Percentiles rank a stretch among this genome's conserved stretches.
These are phyloP conservation scores for Steinernema feltiae DNA, from an alignment of 1,140 invertebrate species.

Conservation along the genomic window DNA sequence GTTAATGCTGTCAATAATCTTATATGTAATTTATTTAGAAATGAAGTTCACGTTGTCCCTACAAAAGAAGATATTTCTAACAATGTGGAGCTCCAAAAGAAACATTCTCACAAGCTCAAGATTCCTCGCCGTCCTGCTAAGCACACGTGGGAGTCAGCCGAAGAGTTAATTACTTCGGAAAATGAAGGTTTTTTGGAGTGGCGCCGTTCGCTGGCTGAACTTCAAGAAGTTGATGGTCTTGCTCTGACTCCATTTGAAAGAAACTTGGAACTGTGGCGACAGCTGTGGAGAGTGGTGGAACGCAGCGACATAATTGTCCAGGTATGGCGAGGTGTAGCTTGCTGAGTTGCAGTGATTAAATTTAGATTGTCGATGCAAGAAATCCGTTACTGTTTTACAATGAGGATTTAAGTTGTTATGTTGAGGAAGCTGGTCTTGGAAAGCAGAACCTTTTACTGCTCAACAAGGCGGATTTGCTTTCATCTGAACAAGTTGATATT, in stretches of 20 bases:
- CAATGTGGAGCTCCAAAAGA: constrained; percentile 65
- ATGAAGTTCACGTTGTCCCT: constrained; percentile 70
- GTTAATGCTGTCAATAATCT: not conserved
- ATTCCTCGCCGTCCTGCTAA: constrained; percentile 66
- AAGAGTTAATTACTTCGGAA: constrained; percentile 48
- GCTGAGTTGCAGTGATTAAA: constrained; percentile 21
- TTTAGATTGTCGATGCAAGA: constrained; percentile 84
- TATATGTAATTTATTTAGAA: constrained; percentile 66
- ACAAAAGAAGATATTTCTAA: constrained; percentile 65
- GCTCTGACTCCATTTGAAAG: constrained; percentile 92
- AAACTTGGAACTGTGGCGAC: constrained; percentile 95
- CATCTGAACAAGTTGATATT: constrained; percentile 69
- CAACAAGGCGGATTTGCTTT: constrained; percentile 94
- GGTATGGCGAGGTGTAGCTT: constrained; percentile 17
- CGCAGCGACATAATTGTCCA: constrained; percentile 84
- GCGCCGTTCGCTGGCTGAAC: constrained; percentile 43
- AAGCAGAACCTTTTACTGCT: constrained; percentile 80
- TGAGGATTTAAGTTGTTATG: constrained; percentile 86
- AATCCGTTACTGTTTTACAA: constrained; percentile 91
- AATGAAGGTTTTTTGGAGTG: constrained; percentile 49
- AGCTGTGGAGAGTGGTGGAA: constrained; percentile 95
- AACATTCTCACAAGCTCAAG: constrained; percentile 67
- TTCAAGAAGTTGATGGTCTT: constrained; percentile 66
- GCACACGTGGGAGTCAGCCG: constrained; percentile 41
- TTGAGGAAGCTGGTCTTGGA: constrained; percentile 70